Conservation (phyloP, 2,888 invertebrate genomes). For the Reticulitermes lucifugus region DNA sequence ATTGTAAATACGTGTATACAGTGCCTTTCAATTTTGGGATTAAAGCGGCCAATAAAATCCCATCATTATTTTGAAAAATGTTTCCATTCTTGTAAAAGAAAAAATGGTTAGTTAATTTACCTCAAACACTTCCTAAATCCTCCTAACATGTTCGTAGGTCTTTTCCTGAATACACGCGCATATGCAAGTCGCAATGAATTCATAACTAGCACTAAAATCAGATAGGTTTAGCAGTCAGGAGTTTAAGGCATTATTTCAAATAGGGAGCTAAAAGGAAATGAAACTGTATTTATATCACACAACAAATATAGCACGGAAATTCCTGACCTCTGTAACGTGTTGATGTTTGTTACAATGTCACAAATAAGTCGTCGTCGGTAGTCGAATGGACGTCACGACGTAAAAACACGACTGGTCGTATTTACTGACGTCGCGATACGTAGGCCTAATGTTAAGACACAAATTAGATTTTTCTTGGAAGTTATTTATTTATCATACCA, state of each 20-base stretch:
- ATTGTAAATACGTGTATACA: conserved; percentile 46
- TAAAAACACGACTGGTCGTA: background rate
- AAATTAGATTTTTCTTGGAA: too few species aligned
- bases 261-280: background rate
- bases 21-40: conserved; percentile 51
- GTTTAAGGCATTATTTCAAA: background rate
- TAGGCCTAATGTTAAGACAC: background rate
- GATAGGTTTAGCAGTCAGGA: background rate
- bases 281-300: background rate
- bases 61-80: conserved; percentile 46
- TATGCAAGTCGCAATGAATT: too few species aligned
- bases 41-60: conserved; percentile 51
- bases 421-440: background rate
- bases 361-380: conserved; percentile 13
- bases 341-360: background rate
- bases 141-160: background rate
- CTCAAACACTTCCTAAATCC: background rate
- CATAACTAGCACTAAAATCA: too few species aligned
- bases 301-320: background rate
- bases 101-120: background rate
- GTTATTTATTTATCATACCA: too few species aligned
- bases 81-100: conserved; percentile 21
- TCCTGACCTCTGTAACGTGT: background rate
- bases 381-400: background rate
- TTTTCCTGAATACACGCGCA: too few species aligned